These are phyloP conservation scores for Echinops telfairi DNA, from an alignment of 2,113 vertebrate genomes.

Conservation along the genomic window DNA sequence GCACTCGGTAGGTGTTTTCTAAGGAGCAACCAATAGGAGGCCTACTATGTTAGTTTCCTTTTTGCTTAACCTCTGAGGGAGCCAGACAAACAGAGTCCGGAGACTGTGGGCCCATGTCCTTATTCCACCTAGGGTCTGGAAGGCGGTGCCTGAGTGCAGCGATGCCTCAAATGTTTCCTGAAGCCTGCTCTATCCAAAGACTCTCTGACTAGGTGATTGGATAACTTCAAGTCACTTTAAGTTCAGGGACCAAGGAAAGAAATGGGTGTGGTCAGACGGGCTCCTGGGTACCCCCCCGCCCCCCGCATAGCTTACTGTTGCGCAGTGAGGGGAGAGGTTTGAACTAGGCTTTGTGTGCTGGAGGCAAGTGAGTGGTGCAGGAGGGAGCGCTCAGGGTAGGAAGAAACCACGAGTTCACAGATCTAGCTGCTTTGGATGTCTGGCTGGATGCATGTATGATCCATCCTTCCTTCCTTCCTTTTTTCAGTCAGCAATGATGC, in stretches of 20 bases:
- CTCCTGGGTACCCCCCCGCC: not conserved
- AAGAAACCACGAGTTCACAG: not conserved
- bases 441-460: not conserved
- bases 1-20: slow-evolving; percentile 19
- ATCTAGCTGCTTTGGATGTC: not conserved
- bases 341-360: not conserved
- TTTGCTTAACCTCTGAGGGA: slow-evolving; percentile 50
- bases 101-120: slow-evolving; percentile 57
- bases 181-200: not conserved
- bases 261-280: not conserved
- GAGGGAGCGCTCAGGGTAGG: not conserved
- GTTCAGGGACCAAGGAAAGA: not conserved
- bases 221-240: not conserved
- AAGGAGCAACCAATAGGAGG: not conserved
- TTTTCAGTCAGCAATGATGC: not conserved
- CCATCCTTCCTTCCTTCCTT: not conserved
- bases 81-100: slow-evolving; percentile 6
- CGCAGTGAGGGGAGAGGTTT: not conserved
- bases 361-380: not conserved
- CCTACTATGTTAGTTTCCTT: slow-evolving; percentile 45
- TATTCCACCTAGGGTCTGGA: slow-evolving; percentile 53
- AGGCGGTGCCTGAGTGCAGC: not conserved
- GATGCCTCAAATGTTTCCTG: not conserved
- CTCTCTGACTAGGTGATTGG: not conserved
- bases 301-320: not conserved